Evolutionary conservation across 2,888 invertebrate genomes (phyloP), one percentile per base, ranked within the genome.

Genomic region (Brachyopa scutellaris): DNA sequence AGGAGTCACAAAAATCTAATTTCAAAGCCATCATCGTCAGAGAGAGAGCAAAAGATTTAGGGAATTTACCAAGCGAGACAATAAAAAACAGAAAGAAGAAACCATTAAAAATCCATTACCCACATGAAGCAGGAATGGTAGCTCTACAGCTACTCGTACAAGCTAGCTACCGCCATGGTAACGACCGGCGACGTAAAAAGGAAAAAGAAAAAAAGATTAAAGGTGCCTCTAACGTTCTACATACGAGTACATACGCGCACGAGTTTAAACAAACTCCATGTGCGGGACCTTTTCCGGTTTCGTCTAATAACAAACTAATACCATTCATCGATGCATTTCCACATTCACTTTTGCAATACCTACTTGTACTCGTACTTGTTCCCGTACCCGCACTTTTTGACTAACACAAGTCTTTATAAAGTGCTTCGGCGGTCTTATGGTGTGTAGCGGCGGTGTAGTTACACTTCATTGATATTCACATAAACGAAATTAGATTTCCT

Each of bases 61-160:
- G 26, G 26, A 26, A 26, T 26, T 6, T n/a, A n/a, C n/a, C n/a
- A n/a, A n/a, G n/a, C 11, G 13, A 31, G n/a, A 31, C 19, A 47
- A 33, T 17, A 62, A 62, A 62, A 64, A 13, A 26, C 13, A 45
- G 9, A 8, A 26, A 17, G n/a, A 8, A 19, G 4, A 15, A 55
- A 55, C 55, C 45, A 67, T 67, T 67, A 67, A 67, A 57, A 67
- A 67, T 67, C 55, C 67, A 67, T 67, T 55, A 67, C 67, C 33
- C 67, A 67, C 67, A 67, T 45, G 21, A 33, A 62, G 47, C 21
- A 31, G 40, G 26, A 55, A 15, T n/a, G n/a, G n/a, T n/a, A n/a
- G n/a, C n/a, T n/a, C 36, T 9, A 49, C 29, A 49, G 26, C 26
- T 26, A 26, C 26, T n/a, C 26, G 26, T 26, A 26, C n/a, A n/a